Conservation (phyloP, 2,113 vertebrate genomes). For the Dolichotis patagonum region DNA sequence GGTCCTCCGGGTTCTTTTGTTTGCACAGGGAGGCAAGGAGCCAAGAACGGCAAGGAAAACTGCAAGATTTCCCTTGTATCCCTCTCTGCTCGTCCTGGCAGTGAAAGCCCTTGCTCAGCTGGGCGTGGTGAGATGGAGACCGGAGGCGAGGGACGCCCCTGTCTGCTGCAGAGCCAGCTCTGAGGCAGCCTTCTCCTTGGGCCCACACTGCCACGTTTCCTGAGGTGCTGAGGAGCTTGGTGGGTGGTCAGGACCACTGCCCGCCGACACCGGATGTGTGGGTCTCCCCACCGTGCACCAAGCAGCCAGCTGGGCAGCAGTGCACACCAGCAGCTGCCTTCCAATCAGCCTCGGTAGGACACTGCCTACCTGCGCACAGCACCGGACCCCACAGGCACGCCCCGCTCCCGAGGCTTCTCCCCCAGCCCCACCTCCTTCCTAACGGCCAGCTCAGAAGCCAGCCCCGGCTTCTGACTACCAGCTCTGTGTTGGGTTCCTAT, state of each 20-base stretch:
- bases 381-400: not conserved
- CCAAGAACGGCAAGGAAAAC: not conserved
- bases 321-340: not conserved
- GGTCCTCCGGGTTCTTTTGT: not conserved
- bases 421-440: not conserved
- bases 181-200: not conserved
- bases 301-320: not conserved
- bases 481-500: not conserved
- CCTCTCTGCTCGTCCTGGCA: not conserved
- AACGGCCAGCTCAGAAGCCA: not conserved
- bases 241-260: not conserved
- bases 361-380: not conserved
- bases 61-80: not conserved
- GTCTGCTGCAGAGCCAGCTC: not conserved
- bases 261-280: not conserved
- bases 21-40: not conserved
- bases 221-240: not conserved
- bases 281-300: not conserved
- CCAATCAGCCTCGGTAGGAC: not conserved
- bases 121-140: not conserved
- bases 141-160: not conserved
- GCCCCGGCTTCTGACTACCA: not conserved
- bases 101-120: not conserved
- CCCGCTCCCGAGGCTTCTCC: not conserved
- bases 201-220: not conserved